These are phyloP conservation scores for Umimayanthus chanpuru DNA, from an alignment of 92 coral and sea anemone species.

Conservation along the genomic window DNA sequence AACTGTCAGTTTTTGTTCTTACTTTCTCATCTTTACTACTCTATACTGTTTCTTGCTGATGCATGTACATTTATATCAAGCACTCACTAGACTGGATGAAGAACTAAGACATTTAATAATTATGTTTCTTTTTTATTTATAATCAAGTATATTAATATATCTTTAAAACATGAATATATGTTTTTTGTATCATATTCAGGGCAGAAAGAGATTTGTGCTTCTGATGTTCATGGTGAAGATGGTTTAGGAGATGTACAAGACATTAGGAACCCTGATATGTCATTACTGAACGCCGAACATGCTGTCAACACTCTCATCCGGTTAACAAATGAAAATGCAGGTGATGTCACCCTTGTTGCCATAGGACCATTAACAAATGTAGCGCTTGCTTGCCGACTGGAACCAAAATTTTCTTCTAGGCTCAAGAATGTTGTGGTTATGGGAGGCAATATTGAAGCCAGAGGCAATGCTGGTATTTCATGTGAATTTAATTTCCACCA, in stretches of 20 bases:
- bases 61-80: too few species aligned
- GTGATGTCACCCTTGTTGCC: constrained; percentile 83
- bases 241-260: constrained; percentile 86
- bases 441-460: constrained; percentile 94
- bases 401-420: constrained; percentile 70
- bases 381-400: constrained; percentile 94
- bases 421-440: constrained; percentile 73
- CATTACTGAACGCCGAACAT: constrained; percentile 72
- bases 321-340: constrained; percentile 57
- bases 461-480: constrained; percentile 74
- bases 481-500: constrained; percentile 86
- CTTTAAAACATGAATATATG: neutral
- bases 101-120: too few species aligned
- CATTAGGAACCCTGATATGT: constrained; percentile 74
- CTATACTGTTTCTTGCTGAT: too few species aligned
- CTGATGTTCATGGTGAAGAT: constrained; percentile 86
- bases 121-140: too few species aligned
- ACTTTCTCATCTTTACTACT: too few species aligned
- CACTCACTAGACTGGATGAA: too few species aligned
- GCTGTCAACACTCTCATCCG: constrained; percentile 79
- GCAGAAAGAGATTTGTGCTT: constrained; percentile 32
- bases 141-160: too few species aligned
- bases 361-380: constrained; percentile 88
- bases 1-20: too few species aligned
- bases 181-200: neutral